Percentiles rank a stretch among this genome's conserved stretches.
Conservation (phyloP, 2,888 invertebrate genomes). For the Smittia sp. region DNA sequence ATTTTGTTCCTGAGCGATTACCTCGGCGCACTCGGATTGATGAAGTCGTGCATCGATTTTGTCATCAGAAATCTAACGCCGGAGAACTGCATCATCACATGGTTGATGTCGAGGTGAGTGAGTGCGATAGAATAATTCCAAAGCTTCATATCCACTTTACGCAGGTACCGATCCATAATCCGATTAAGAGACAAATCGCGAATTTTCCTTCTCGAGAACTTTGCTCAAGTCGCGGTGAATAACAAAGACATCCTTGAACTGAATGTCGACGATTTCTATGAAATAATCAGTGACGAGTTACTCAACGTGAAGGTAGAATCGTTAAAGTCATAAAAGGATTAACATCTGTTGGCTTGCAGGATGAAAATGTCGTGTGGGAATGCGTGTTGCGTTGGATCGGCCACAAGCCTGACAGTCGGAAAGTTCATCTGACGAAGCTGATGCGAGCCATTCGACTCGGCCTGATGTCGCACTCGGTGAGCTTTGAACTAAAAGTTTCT, state of each 20-base stretch:
- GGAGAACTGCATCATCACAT: constrained; percentile 79
- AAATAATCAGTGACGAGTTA: constrained; percentile 77
- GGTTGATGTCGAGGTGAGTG: constrained; percentile 75
- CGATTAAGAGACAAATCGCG: constrained; percentile 68
- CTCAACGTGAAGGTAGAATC: constrained; percentile 66
- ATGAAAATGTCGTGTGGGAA: constrained; percentile 85
- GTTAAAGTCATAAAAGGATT: neutral
- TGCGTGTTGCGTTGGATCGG: constrained; percentile 84
- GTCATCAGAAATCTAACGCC: constrained; percentile 66
- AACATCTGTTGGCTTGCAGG: constrained; percentile 47
- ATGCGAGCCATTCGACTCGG: constrained; percentile 80
- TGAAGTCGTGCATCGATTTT: constrained; percentile 77
- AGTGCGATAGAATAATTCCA: neutral
- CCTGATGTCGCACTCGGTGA: constrained; percentile 72
- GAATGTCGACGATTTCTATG: constrained; percentile 68
- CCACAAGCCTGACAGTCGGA: constrained; percentile 68
- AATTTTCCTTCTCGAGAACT: constrained; percentile 72
- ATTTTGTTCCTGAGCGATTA: constrained; percentile 85
- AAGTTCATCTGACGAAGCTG: constrained; percentile 70
- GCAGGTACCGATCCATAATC: constrained; percentile 67
- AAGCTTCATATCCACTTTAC: constrained; percentile 43
- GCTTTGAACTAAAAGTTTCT: too few species aligned
- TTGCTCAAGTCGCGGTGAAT: constrained; percentile 67
- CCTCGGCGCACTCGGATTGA: constrained; percentile 76
- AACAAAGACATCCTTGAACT: constrained; percentile 74